These are phyloP conservation scores for Drosophila suzukii DNA, from an alignment of 1,140 invertebrate species.

Conservation along the genomic window DNA sequence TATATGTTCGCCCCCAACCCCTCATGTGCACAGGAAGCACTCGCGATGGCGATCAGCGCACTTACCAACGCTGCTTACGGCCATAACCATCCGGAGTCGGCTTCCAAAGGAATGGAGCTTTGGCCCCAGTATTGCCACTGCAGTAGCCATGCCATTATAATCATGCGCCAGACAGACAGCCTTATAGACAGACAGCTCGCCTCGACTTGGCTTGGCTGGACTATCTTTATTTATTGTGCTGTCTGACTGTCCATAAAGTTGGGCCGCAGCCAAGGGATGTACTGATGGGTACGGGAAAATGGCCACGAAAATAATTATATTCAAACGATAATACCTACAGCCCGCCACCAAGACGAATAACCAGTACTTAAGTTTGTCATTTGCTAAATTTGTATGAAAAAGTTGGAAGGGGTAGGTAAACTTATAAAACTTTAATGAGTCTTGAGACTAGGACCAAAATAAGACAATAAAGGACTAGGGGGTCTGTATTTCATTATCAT, in stretches of 20 bases:
- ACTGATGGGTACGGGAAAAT: slow-evolving; percentile 8
- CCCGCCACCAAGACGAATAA: slow-evolving; percentile 15
- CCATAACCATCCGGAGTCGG: slow-evolving; percentile 58
- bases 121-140: slow-evolving; percentile 12
- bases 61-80: slow-evolving; percentile 71
- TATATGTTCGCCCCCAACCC: background rate
- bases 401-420: background rate
- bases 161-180: slow-evolving; percentile 58
- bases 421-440: background rate
- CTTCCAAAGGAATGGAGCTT: slow-evolving; percentile 20
- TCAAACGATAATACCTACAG: slow-evolving; percentile 22
- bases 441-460: too few species aligned
- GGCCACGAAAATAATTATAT: slow-evolving; percentile 41
- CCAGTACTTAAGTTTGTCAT: slow-evolving; percentile 46
- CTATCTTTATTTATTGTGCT: slow-evolving; percentile 64
- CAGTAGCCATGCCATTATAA: slow-evolving; percentile 53
- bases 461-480: too few species aligned
- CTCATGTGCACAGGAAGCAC: slow-evolving; percentile 68
- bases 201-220: slow-evolving; percentile 2
- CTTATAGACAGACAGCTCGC: slow-evolving; percentile 38
- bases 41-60: slow-evolving; percentile 79
- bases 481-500: too few species aligned
- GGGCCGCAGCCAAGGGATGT: slow-evolving; percentile 22
- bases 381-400: background rate
- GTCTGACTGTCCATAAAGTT: slow-evolving; percentile 47